Evolutionary conservation across 2,888 invertebrate genomes (phyloP).

Genomic region (Meteorus colon): DNA sequence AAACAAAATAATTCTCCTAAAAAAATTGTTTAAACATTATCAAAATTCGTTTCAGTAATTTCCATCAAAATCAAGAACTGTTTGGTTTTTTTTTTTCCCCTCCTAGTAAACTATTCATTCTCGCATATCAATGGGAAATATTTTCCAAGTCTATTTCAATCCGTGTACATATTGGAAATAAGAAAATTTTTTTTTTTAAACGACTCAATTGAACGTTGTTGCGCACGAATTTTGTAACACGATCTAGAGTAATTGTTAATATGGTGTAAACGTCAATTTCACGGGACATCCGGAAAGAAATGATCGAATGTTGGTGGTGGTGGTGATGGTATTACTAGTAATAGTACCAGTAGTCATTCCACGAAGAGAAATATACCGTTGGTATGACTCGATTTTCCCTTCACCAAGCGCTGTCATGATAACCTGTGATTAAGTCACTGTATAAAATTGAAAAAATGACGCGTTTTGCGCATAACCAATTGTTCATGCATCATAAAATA

Average conservation of each 20-base stretch:
- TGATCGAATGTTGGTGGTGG: background rate
- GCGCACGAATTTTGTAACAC: background rate
- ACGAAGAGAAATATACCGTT: conserved; percentile 35
- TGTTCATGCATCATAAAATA: conserved; percentile 20
- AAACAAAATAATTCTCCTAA: no score
- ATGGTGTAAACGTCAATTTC: conserved; percentile 36
- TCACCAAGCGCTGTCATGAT: conserved; percentile 23
- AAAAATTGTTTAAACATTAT: no score
- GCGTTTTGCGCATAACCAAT: conserved; percentile 16
- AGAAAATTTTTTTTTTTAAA: background rate
- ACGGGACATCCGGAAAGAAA: conserved; percentile 37
- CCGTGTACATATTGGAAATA: no score
- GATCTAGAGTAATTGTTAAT: conserved; percentile 22
- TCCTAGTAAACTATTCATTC: no score
- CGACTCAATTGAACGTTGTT: background rate
- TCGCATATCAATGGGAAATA: no score
- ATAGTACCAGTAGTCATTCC: conserved; percentile 17
- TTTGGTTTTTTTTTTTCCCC: no score
- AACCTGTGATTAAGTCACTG: conserved; percentile 48
- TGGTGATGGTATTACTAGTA: conserved; percentile 2
- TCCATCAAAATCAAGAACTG: no score
- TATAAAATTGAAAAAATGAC: conserved; percentile 49
- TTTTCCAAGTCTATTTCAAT: no score
- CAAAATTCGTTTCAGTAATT: no score
- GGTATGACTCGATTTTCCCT: conserved; percentile 26